Evolutionary conservation across 2,113 vertebrate species (phyloP), one percentile per base, ranked within the genome.

Genomic region (Pholis gunnellus): DNA sequence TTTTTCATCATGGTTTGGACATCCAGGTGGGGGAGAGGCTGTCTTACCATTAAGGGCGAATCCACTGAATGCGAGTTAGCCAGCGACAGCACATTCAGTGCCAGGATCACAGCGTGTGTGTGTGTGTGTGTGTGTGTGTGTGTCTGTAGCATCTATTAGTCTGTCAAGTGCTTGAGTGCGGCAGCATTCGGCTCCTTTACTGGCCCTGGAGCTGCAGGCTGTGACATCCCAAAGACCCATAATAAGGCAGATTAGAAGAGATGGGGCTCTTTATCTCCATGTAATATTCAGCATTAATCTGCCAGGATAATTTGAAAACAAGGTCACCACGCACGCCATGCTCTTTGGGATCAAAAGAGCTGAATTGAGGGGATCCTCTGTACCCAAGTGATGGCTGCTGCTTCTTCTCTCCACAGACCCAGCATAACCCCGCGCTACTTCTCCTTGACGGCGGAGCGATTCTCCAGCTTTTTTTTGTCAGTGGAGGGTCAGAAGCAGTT

Each of bases 71-170:
- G 31, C 36, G 31, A 64, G 44, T 67, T 29, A 75, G 65, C 50
- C 38, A 64, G 79, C 79, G 56, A 77, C 82, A 64, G 78, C 57
- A 59, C 56, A 46, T 75, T 75, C 56, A 73, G 83, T 44, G 60
- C 85, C 17, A 22, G 64, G 70, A 81, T 78, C 68, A 72, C 80
- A 75, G 50, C 60, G 9, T n/a, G 79, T 56, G 52, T 50, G 50
- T 22, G 48, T 50, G 44, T 46, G 44, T 46, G 44, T 14, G 13
- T 36, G 8, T n/a, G 79, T 52, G 48, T 42, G 9, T 42, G 8
- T 42, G 52, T 90, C 92, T 94, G 87, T 57, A 82, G 85, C 85
- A 64, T 83, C 84, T 82, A 92, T 93, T 83, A 93, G 65, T 56
- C 44, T 60, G 71, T 86, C 81, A 92, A 94, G 81, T 81, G 78